phyloP scores from a whole-genome alignment of 2,797 vertebrate species.

The Sebastolobus altivelis region DNA sequence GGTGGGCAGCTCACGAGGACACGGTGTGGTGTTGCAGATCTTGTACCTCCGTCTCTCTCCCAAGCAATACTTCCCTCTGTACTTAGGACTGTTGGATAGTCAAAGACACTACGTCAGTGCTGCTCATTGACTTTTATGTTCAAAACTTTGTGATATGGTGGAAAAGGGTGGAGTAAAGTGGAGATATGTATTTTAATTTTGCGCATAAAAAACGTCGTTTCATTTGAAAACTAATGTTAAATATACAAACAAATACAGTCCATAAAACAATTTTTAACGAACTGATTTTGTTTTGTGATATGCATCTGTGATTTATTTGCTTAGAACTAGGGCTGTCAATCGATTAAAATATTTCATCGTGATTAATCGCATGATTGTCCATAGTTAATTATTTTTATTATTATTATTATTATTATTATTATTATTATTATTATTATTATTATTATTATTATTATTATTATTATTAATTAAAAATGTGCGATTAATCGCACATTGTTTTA shows the following conservation, averaged over 20 bases:
- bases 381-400: neutral
- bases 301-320: neutral
- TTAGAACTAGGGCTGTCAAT: neutral
- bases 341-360: neutral
- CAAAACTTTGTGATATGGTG: neutral
- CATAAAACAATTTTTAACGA: neutral
- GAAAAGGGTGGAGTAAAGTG: neutral
- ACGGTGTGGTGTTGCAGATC: conserved; percentile 86
- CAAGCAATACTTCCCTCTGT: conserved; percentile 92
- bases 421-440: neutral
- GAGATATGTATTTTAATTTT: neutral
- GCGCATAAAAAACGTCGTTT: neutral
- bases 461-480: neutral
- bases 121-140: neutral
- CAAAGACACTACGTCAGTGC: neutral
- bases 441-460: neutral
- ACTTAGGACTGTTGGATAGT: conserved; percentile 84
- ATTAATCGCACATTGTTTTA: neutral
- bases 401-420: neutral
- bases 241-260: neutral
- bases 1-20: conserved; percentile 80
- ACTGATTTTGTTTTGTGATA: neutral
- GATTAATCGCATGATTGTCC: neutral
- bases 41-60: conserved; percentile 90
- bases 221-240: neutral